Conservation (phyloP, 2,797 vertebrate species). For the Cirrhinus molitorella region DNA sequence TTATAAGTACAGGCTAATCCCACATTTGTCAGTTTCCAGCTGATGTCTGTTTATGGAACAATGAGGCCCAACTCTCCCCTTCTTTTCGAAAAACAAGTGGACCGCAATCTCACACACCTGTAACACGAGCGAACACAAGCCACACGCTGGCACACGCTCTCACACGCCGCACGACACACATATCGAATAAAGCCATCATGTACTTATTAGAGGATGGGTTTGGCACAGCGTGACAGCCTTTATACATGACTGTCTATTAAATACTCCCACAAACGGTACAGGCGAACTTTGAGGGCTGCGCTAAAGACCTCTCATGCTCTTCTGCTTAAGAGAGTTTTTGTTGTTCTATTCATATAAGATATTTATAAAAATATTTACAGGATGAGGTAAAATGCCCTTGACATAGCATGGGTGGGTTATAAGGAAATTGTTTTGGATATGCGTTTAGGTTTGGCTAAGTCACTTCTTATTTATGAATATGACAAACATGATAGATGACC, state of each 20-base stretch:
- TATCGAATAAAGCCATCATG: slow-evolving; percentile 78
- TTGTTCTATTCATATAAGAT: not conserved
- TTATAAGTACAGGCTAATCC: slow-evolving; percentile 66
- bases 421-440: slow-evolving; percentile 16
- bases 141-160: slow-evolving; percentile 78
- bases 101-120: slow-evolving; percentile 74
- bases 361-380: not conserved
- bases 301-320: not conserved
- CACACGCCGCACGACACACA: slow-evolving; percentile 75
- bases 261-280: slow-evolving; percentile 51
- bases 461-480: not conserved
- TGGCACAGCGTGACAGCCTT: slow-evolving; percentile 66
- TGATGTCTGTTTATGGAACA: slow-evolving; percentile 73
- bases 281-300: slow-evolving; percentile 49
- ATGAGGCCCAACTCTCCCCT: slow-evolving; percentile 61
- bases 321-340: slow-evolving; percentile 1
- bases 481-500: slow-evolving; percentile 9
- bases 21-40: slow-evolving; percentile 71
- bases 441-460: not conserved
- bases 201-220: slow-evolving; percentile 73
- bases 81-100: slow-evolving; percentile 68
- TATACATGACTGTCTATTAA: slow-evolving; percentile 65
- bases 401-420: slow-evolving; percentile 34
- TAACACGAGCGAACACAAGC: slow-evolving; percentile 76
- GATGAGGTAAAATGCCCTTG: slow-evolving; percentile 16